Evolutionary conservation across 2,888 invertebrate species (phyloP).

Genomic region (Leptothorax acervorum): DNA sequence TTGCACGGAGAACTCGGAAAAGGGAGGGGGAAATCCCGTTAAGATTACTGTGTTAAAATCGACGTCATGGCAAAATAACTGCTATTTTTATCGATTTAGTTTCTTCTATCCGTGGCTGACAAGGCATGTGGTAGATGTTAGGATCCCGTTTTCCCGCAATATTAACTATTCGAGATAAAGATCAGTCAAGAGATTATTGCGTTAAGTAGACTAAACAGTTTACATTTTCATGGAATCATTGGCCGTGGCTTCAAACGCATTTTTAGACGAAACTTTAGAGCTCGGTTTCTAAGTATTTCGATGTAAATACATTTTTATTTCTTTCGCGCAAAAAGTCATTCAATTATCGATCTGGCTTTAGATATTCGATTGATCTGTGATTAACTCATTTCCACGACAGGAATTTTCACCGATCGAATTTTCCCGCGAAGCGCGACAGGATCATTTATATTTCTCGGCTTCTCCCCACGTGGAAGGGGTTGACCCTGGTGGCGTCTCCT

Average conservation of each 20-base stretch:
- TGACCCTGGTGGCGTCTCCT: slow-evolving; percentile 75
- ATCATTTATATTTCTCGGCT: slow-evolving; percentile 65
- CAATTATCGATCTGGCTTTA: neutral
- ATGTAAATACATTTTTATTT: neutral
- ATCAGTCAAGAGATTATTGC: neutral
- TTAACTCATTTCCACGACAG: neutral
- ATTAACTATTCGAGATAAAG: neutral
- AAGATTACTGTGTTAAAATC: slow-evolving; percentile 40
- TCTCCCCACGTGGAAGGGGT: slow-evolving; percentile 59
- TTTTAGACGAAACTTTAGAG: neutral
- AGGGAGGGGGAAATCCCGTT: neutral
- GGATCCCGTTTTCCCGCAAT: neutral
- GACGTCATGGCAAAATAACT: neutral
- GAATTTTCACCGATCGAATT: slow-evolving; percentile 18
- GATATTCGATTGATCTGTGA: neutral
- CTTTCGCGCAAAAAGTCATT: neutral
- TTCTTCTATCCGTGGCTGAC: neutral
- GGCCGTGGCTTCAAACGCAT: neutral
- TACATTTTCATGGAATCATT: slow-evolving; percentile 18
- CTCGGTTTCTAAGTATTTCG: neutral
- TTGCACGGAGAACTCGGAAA: slow-evolving; percentile 40
- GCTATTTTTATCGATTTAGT: neutral
- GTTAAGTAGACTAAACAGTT: slow-evolving; percentile 34
- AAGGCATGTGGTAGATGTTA: neutral
- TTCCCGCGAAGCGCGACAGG: slow-evolving; percentile 13